These are phyloP conservation scores for Chaenocephalus aceratus DNA, from an alignment of 2,113 vertebrate genomes.

Conservation along the genomic window DNA sequence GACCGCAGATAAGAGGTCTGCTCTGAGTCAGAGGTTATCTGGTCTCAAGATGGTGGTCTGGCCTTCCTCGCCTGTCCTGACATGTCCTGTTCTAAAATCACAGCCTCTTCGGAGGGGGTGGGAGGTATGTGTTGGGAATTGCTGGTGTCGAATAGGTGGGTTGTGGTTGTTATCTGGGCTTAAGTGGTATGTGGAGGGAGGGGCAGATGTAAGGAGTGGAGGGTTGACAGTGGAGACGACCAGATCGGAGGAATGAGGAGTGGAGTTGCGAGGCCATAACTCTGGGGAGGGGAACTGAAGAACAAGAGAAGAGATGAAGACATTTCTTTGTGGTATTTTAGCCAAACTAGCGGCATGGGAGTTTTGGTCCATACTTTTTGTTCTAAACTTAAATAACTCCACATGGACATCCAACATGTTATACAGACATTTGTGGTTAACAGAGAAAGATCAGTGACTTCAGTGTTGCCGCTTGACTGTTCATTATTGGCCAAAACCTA, in stretches of 20 bases:
- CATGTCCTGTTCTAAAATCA: conserved; percentile 45
- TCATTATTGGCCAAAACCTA: neutral
- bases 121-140: conserved; percentile 48
- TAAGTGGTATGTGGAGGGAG: conserved; percentile 70
- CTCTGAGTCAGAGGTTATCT: conserved; percentile 67
- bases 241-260: conserved; percentile 37
- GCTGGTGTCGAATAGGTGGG: conserved; percentile 53
- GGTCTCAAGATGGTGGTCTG: conserved; percentile 40
- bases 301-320: conserved; percentile 12
- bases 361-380: neutral
- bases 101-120: conserved; percentile 20
- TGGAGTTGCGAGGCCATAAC: conserved; percentile 4
- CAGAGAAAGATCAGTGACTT: neutral
- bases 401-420: neutral
- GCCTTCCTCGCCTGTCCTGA: conserved; percentile 47
- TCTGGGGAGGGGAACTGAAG: neutral
- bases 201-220: conserved; percentile 43
- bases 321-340: neutral
- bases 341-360: neutral
- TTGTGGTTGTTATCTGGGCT: conserved; percentile 51
- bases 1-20: conserved; percentile 39
- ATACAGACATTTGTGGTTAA: neutral
- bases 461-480: neutral
- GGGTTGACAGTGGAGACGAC: conserved; percentile 12
- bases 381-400: neutral